phyloP scores from a whole-genome alignment of 2,888 invertebrate species.

The Eristalinus aeneus region DNA sequence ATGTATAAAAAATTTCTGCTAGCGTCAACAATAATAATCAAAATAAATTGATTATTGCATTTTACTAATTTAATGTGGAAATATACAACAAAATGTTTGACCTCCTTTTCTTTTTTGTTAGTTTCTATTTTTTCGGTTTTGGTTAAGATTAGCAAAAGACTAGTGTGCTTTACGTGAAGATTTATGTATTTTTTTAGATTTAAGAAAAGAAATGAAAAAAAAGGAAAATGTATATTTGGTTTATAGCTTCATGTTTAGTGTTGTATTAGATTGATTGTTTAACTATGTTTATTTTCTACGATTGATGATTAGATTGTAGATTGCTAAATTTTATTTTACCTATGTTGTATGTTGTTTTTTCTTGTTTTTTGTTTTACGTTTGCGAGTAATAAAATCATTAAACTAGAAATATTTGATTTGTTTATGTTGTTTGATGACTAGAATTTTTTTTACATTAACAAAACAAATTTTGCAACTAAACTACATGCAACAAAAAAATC shows the following conservation, averaged over 20 bases:
- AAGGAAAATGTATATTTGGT: neutral
- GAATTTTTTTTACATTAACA: conserved; percentile 46
- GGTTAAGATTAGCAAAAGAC: neutral
- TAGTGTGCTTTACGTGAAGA: conserved; percentile 17
- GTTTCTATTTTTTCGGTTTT: neutral
- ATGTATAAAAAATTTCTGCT: conserved; percentile 43
- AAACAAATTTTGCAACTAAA: conserved; percentile 44
- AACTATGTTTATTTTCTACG: conserved; percentile 31
- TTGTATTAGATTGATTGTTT: conserved; percentile 12
- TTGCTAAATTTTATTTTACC: conserved; percentile 14
- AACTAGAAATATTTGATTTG: conserved; percentile 33
- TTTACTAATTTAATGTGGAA: conserved; percentile 19
- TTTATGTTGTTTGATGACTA: conserved; percentile 45
- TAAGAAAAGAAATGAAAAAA: conserved; percentile 1
- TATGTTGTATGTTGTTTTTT: neutral
- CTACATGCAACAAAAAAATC: conserved; percentile 4
- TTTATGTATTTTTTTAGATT: neutral
- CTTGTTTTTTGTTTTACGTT: conserved; percentile 35
- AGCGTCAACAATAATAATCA: conserved; percentile 44
- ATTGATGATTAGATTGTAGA: conserved; percentile 14
- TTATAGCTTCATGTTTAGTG: conserved; percentile 4
- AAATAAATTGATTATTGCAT: conserved; percentile 44
- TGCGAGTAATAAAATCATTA: conserved; percentile 48
- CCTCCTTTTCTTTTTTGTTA: neutral
- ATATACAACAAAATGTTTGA: neutral